Evolutionary conservation across 37 sponge, comb jelly and placozoan species (phyloP).

Genomic region (Tethya wilhelma): DNA sequence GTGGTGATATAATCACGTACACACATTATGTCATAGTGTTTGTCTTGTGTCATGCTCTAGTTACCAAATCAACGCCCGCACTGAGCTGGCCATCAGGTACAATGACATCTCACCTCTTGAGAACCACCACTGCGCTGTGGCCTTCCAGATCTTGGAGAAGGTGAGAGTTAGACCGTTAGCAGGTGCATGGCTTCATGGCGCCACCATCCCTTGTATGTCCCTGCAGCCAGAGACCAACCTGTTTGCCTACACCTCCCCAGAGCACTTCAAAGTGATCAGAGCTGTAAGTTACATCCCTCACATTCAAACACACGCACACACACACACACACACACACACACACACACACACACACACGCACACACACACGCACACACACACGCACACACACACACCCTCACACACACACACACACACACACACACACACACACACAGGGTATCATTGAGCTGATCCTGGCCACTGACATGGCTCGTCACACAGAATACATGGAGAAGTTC

Average conservation of each 20-base stretch:
- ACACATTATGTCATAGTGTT: neutral
- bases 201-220: neutral
- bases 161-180: slow-evolving; percentile 12
- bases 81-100: slow-evolving; percentile 86
- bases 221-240: slow-evolving; percentile 74
- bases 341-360: neutral
- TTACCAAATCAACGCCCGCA: slow-evolving; percentile 74
- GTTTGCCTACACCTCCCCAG: slow-evolving; percentile 40
- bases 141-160: slow-evolving; percentile 78
- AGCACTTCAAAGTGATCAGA: slow-evolving; percentile 58
- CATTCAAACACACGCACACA: too few species aligned
- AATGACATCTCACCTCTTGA: slow-evolving; percentile 94
- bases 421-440: slow-evolving; percentile 46
- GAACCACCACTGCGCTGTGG: slow-evolving; percentile 92
- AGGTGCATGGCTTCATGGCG: neutral
- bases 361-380: neutral
- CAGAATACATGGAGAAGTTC: slow-evolving; percentile 65
- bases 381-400: too few species aligned
- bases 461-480: slow-evolving; percentile 86
- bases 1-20: neutral
- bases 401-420: too few species aligned
- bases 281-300: slow-evolving; percentile 34
- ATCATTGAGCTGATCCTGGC: slow-evolving; percentile 86
- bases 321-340: neutral
- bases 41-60: neutral